Percentiles rank a stretch among this genome's conserved stretches.
These are phyloP conservation scores for Papilio machaon DNA, from an alignment of 1,140 invertebrate species.

Conservation along the genomic window DNA sequence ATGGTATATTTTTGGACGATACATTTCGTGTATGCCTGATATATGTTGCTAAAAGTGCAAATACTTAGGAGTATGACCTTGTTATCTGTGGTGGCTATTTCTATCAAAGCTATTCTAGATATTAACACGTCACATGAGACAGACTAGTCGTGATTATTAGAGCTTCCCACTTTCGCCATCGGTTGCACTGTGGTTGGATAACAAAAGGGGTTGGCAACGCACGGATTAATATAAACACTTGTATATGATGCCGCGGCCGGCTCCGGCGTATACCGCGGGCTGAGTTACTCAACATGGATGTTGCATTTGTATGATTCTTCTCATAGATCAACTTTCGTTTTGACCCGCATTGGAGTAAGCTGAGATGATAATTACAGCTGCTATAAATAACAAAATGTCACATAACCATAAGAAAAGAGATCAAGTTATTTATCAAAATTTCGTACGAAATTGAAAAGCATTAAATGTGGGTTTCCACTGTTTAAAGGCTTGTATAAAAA, in stretches of 20 bases:
- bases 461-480: background rate
- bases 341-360: slow-evolving; percentile 16
- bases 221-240: slow-evolving; percentile 16
- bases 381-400: background rate
- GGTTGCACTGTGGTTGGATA: slow-evolving; percentile 13
- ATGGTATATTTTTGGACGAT: too few relatives aligned
- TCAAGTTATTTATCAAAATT: background rate
- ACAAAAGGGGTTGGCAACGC: slow-evolving; percentile 9
- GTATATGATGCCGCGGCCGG: background rate
- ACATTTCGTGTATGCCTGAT: too few relatives aligned
- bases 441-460: background rate
- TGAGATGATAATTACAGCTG: background rate
- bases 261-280: background rate
- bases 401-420: background rate
- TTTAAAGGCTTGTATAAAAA: too few relatives aligned
- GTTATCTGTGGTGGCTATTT: too few relatives aligned
- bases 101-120: background rate
- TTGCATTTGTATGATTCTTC: slow-evolving; percentile 2
- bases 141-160: slow-evolving; percentile 1
- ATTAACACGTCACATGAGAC: background rate
- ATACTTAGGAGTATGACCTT: too few relatives aligned
- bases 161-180: slow-evolving; percentile 16
- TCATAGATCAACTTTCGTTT: slow-evolving; percentile 22
- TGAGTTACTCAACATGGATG: slow-evolving; percentile 16
- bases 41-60: too few relatives aligned